Conservation (phyloP, 2,888 invertebrate genomes). For the Nomada lathburiana region DNA sequence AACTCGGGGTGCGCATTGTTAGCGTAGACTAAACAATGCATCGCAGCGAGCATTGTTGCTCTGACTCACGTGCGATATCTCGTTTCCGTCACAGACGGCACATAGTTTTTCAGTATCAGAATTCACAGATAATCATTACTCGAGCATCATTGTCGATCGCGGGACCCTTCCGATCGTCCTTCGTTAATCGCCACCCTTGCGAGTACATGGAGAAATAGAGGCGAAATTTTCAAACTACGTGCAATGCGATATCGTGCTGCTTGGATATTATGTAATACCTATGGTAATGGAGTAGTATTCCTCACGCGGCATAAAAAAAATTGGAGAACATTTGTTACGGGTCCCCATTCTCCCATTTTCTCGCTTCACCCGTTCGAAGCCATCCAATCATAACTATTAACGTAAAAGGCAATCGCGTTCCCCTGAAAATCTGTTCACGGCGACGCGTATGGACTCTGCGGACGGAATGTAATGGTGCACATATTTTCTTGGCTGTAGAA, state of each 20-base stretch:
- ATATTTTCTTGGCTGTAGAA: slow-evolving; percentile 71
- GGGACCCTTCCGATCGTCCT: no score
- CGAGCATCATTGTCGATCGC: no score
- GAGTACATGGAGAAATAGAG: no score
- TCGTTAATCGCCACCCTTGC: no score
- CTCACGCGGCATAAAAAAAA: neutral
- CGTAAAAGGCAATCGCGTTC: slow-evolving; percentile 42
- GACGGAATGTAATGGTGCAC: slow-evolving; percentile 70
- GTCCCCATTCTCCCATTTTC: neutral
- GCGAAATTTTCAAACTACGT: no score
- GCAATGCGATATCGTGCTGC: no score
- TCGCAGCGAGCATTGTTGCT: slow-evolving; percentile 39
- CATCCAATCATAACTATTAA: slow-evolving; percentile 23
- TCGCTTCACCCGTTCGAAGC: no score
- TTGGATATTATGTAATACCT: neutral
- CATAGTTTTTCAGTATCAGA: neutral
- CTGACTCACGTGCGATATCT: neutral
- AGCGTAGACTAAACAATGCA: slow-evolving; percentile 42
- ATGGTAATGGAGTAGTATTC: no score
- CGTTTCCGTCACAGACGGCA: neutral
- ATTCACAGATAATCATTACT: neutral
- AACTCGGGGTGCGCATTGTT: slow-evolving; percentile 59
- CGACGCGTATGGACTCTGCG: slow-evolving; percentile 16
- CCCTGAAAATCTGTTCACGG: slow-evolving; percentile 46
- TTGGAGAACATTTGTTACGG: neutral